These are phyloP conservation scores for Thunnus thynnus DNA, from an alignment of 2,113 vertebrate species.

Conservation along the genomic window DNA sequence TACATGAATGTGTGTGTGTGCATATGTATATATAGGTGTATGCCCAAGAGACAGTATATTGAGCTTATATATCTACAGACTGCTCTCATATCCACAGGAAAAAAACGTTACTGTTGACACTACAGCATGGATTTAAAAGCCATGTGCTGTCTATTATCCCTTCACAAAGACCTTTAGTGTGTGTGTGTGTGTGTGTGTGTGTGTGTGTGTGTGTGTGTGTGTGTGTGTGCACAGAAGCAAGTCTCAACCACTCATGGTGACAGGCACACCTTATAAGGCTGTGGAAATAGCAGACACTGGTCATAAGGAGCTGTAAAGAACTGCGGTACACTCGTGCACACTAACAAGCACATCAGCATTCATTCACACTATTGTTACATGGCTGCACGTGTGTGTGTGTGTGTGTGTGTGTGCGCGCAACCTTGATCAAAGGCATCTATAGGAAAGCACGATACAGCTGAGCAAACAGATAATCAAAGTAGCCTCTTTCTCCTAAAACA, in stretches of 20 bases:
- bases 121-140: constrained; percentile 60
- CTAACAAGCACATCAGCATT: constrained; percentile 35
- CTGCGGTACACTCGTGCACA: constrained; percentile 34
- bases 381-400: constrained; percentile 4
- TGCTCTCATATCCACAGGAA: constrained; percentile 4
- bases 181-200: constrained; percentile 21
- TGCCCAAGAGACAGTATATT: not conserved
- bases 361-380: constrained; percentile 2
- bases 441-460: constrained; percentile 56
- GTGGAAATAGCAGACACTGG: constrained; percentile 57
- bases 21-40: not conserved
- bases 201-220: constrained; percentile 19
- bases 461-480: constrained; percentile 71
- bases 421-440: constrained; percentile 65
- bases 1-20: not conserved
- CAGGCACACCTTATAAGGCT: constrained; percentile 78
- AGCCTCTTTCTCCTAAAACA: constrained; percentile 28
- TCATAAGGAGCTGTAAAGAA: constrained; percentile 42
- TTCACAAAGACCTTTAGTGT: constrained; percentile 50
- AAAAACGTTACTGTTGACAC: constrained; percentile 63
- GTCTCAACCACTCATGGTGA: constrained; percentile 43
- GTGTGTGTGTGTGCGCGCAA: constrained; percentile 9
- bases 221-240: constrained; percentile 11
- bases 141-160: constrained; percentile 58
- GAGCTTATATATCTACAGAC: constrained; percentile 22